These are phyloP conservation scores for Acipenser ruthenus DNA, from an alignment of 2,797 vertebrate species.

Conservation along the genomic window DNA sequence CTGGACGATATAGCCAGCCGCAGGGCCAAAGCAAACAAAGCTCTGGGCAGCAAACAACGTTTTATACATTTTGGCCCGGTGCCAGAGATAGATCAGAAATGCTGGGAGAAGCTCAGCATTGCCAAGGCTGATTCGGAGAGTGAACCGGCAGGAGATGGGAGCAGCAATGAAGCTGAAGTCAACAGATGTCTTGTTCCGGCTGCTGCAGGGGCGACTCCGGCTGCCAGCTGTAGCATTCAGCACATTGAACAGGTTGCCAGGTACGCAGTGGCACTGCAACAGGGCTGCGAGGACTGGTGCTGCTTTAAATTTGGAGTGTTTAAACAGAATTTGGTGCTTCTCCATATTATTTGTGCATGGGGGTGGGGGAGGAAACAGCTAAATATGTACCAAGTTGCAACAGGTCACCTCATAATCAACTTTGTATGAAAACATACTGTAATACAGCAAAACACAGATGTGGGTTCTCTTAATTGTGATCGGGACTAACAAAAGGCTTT, in stretches of 20 bases:
- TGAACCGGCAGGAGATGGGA: conserved; percentile 29
- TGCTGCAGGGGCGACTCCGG: conserved; percentile 58
- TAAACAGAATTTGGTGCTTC: no score
- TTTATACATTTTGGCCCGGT: conserved; percentile 90
- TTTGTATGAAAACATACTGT: no score
- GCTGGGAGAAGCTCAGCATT: conserved; percentile 66
- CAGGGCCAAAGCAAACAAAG: conserved; percentile 60
- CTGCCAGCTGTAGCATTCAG: conserved; percentile 55
- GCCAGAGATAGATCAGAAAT: conserved; percentile 80
- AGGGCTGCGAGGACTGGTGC: conserved; percentile 3
- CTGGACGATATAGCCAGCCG: conserved; percentile 55
- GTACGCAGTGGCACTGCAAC: conserved; percentile 43
- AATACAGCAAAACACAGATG: no score
- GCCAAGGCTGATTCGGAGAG: conserved; percentile 48
- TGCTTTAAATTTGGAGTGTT: no score
- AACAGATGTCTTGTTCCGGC: conserved; percentile 58
- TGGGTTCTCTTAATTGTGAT: no score
- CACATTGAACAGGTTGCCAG: conserved; percentile 58
- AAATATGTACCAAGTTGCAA: no score
- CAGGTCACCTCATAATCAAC: no score
- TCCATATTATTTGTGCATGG: no score
- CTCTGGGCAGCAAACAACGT: conserved; percentile 54
- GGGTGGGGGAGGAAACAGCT: no score
- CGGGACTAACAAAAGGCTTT: no score
- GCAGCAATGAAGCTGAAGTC: conserved; percentile 44